A percentile compares a stretch with the other conserved stretches of the same genome.
Evolutionary conservation across 1,140 invertebrate genomes (phyloP).

Genomic region (Hormaphis cornu): DNA sequence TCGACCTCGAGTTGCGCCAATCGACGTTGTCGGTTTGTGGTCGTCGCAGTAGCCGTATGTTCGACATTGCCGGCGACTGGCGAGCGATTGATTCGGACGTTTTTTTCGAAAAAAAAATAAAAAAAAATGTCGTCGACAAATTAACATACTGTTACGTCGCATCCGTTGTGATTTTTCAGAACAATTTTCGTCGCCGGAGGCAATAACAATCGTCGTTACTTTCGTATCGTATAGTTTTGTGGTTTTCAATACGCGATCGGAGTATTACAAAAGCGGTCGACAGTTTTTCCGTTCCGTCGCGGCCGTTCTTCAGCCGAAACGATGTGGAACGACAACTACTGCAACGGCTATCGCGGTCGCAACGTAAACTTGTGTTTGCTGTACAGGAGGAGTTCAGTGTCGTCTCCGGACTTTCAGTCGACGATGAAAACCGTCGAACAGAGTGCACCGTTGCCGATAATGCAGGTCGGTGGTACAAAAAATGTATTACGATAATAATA

Average conservation of each 20-base stretch:
- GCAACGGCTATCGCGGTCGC: background rate
- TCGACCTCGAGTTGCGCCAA: constrained; percentile 4
- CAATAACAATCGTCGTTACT: no score
- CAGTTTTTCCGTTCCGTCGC: background rate
- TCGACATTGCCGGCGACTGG: background rate
- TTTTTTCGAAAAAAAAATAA: constrained; percentile 23
- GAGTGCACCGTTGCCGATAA: background rate
- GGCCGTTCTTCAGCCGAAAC: background rate
- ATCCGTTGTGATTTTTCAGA: background rate
- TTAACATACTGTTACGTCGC: background rate
- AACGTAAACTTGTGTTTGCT: background rate
- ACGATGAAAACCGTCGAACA: constrained; percentile 15
- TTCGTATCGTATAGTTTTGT: no score
- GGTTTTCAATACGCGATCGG: background rate
- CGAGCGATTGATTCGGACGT: background rate
- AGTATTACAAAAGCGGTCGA: background rate
- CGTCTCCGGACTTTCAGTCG: constrained; percentile 10
- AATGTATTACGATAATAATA: background rate
- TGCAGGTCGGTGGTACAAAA: constrained; percentile 10
- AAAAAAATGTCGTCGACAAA: background rate
- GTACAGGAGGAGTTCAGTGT: background rate
- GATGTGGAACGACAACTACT: constrained; percentile 19
- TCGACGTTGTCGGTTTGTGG: background rate
- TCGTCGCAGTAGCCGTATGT: background rate
- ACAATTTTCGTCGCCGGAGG: background rate